A percentile compares a stretch with the other conserved stretches of the same genome.
These are phyloP conservation scores for Epinotia demarniana DNA, from an alignment of 2,888 invertebrate species.

Conservation along the genomic window DNA sequence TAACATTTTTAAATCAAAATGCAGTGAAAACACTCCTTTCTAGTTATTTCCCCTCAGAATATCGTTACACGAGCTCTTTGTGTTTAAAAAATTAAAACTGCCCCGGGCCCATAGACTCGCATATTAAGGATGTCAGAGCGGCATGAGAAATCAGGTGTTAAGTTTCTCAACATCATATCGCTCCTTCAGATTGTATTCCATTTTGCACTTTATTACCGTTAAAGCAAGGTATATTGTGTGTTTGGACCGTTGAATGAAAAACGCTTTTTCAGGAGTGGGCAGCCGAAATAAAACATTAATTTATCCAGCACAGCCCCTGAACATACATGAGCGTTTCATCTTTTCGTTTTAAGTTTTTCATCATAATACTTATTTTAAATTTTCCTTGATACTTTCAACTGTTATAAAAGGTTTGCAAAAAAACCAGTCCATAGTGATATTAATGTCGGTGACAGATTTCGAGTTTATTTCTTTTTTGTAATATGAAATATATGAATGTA, in stretches of 20 bases:
- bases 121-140: slow-evolving; percentile 55
- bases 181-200: background rate
- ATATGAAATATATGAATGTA: too few species aligned
- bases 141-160: slow-evolving; percentile 20
- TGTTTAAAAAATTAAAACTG: slow-evolving; percentile 60
- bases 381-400: slow-evolving; percentile 67
- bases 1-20: slow-evolving; percentile 40
- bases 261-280: slow-evolving; percentile 50
- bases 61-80: slow-evolving; percentile 45
- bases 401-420: background rate
- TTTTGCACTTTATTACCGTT: background rate
- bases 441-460: background rate
- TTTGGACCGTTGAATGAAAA: background rate
- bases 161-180: background rate
- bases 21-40: slow-evolving; percentile 27
- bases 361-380: slow-evolving; percentile 64
- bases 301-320: slow-evolving; percentile 73
- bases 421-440: background rate
- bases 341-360: slow-evolving; percentile 72
- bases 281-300: slow-evolving; percentile 73
- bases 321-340: slow-evolving; percentile 67
- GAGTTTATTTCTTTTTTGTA: background rate
- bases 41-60: slow-evolving; percentile 27
- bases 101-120: slow-evolving; percentile 60
- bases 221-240: background rate